Evolutionary conservation across 2,113 vertebrate genomes (phyloP).

Genomic region (Pandion haliaetus): DNA sequence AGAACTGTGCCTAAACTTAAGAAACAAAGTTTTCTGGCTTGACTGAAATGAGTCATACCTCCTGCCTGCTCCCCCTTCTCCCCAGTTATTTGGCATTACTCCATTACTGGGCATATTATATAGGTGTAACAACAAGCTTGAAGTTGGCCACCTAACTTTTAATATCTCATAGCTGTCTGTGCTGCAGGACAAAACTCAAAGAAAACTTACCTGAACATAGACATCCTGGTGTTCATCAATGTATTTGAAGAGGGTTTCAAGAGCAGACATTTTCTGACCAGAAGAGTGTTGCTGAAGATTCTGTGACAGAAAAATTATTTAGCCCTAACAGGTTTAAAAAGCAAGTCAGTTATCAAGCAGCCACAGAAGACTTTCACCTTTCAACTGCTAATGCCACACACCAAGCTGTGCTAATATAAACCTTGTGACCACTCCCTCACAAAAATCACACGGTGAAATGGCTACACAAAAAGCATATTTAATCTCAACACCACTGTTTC

Average conservation of each 20-base stretch:
- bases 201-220: conserved; percentile 83
- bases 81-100: neutral
- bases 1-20: neutral
- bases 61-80: neutral
- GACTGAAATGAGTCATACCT: neutral
- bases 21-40: neutral
- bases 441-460: neutral
- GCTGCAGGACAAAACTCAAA: neutral
- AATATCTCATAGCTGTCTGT: neutral
- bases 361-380: neutral
- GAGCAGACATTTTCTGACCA: conserved; percentile 78
- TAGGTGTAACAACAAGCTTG: neutral
- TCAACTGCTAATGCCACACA: neutral
- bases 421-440: neutral
- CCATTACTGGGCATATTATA: neutral
- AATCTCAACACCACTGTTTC: neutral
- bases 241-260: conserved; percentile 84
- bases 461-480: neutral
- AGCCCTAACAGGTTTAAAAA: neutral
- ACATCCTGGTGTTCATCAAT: conserved; percentile 90
- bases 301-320: neutral
- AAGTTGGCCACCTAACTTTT: neutral
- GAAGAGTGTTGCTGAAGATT: neutral
- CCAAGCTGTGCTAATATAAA: neutral
- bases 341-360: neutral